phyloP scores from a whole-genome alignment of 2,888 invertebrate genomes.

The Brenthis hecate region DNA sequence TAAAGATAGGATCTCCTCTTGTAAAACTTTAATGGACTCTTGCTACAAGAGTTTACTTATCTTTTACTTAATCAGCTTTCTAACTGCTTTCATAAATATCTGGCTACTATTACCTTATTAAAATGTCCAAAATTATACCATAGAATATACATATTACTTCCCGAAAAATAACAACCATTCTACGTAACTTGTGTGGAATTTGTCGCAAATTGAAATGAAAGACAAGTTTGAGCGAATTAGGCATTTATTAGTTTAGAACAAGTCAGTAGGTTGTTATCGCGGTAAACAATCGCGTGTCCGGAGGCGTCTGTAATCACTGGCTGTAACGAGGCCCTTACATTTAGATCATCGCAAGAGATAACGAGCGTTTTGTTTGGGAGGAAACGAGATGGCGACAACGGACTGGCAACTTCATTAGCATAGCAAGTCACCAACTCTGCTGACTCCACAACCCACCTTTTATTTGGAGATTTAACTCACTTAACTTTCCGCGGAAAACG shows the following conservation, averaged over 20 bases:
- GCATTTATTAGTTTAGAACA: conserved; percentile 49
- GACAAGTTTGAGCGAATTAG: conserved; percentile 38
- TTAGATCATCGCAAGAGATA: conserved; percentile 70
- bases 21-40: conserved; percentile 47
- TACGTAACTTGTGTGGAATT: not conserved
- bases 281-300: conserved; percentile 65
- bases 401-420: conserved; percentile 64
- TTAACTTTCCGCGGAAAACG: conserved; percentile 71
- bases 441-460: conserved; percentile 72
- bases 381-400: conserved; percentile 45
- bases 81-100: conserved; percentile 20
- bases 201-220: conserved; percentile 28
- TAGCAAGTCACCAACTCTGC: conserved; percentile 60
- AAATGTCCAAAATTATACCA: not conserved
- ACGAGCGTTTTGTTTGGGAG: conserved; percentile 55
- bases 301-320: conserved; percentile 63
- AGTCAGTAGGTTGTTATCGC: conserved; percentile 50
- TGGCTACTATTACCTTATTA: conserved; percentile 11
- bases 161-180: too few species aligned
- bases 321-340: conserved; percentile 57
- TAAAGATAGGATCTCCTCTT: conserved; percentile 47
- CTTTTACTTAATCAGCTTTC: conserved; percentile 41
- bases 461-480: conserved; percentile 78
- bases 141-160: too few species aligned
- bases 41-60: conserved; percentile 42